These are phyloP conservation scores for Pachyseris speciosa DNA, from an alignment of 64 coral and sea anemone genomes.

Conservation along the genomic window DNA sequence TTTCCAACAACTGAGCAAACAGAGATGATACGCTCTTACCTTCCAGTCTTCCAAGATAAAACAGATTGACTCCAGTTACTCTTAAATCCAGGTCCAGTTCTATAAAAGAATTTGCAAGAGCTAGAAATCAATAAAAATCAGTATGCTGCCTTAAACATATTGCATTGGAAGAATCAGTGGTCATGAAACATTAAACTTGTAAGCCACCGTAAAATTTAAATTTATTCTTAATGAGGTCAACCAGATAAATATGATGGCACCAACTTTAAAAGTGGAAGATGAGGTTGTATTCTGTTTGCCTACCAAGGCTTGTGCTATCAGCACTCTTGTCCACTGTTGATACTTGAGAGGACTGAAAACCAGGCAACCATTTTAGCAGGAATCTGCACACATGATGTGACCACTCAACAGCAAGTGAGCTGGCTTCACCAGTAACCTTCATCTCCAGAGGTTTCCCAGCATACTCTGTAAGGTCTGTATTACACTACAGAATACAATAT, in stretches of 20 bases:
- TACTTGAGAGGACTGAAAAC: not conserved
- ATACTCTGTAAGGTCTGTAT: not conserved
- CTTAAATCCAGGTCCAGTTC: conserved; percentile 72
- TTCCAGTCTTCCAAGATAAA: conserved; percentile 79
- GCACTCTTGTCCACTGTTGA: not conserved
- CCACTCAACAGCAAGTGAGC: conserved; percentile 75
- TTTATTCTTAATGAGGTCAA: too few relatives aligned
- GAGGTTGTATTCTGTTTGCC: not conserved
- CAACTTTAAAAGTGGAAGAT: not conserved
- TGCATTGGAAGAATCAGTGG: too few relatives aligned
- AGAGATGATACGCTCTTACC: conserved; percentile 11
- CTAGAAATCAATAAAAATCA: too few relatives aligned
- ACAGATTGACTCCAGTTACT: conserved; percentile 73
- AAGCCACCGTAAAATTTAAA: too few relatives aligned
- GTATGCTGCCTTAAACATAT: too few relatives aligned
- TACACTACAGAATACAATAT: not conserved
- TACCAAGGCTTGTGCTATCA: not conserved
- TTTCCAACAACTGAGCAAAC: not conserved
- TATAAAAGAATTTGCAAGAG: conserved; percentile 13
- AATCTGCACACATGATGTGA: conserved; percentile 82
- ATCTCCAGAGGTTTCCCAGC: not conserved
- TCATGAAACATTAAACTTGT: too few relatives aligned
- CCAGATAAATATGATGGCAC: too few relatives aligned
- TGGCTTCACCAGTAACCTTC: conserved; percentile 55
- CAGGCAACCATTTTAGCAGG: conserved; percentile 29